Conservation (phyloP, 2,113 vertebrate genomes). For the Campylomormyrus tamandua region DNA sequence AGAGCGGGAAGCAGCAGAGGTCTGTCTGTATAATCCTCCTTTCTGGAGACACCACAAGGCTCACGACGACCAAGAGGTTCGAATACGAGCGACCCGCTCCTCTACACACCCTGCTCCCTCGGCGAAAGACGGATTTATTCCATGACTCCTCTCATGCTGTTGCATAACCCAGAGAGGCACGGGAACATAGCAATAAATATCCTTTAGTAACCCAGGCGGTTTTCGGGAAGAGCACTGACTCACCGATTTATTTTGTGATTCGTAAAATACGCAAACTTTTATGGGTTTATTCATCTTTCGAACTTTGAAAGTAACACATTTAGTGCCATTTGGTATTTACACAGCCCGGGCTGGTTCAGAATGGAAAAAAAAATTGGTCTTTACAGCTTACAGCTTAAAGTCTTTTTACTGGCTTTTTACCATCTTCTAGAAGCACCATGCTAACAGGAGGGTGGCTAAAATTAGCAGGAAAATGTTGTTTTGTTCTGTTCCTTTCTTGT, state of each 20-base stretch:
- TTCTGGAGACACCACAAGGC: not conserved
- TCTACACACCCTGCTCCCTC: constrained; percentile 2
- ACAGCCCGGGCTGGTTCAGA: not conserved
- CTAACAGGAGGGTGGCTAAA: not conserved
- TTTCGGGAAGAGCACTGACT: constrained; percentile 36
- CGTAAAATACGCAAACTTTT: constrained; percentile 25
- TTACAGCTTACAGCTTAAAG: not conserved
- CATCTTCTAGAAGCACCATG: not conserved
- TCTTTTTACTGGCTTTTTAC: not conserved
- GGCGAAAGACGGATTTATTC: constrained; percentile 18
- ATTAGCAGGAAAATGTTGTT: not conserved
- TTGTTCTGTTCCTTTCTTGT: not conserved
- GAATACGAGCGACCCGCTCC: not conserved
- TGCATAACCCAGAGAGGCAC: not conserved
- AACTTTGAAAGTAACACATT: not conserved
- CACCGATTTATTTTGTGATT: constrained; percentile 27
- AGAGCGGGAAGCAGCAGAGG: not conserved
- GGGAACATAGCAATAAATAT: not conserved
- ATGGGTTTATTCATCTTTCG: constrained; percentile 11
- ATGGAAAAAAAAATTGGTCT: not conserved
- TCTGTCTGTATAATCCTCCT: not conserved
- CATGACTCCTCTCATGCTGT: not conserved
- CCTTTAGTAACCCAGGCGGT: constrained; percentile 11
- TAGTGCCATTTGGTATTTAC: not conserved
- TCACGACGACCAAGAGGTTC: not conserved